phyloP scores from a whole-genome alignment of 2,888 invertebrate species.

The Choristoneura rosaceana region DNA sequence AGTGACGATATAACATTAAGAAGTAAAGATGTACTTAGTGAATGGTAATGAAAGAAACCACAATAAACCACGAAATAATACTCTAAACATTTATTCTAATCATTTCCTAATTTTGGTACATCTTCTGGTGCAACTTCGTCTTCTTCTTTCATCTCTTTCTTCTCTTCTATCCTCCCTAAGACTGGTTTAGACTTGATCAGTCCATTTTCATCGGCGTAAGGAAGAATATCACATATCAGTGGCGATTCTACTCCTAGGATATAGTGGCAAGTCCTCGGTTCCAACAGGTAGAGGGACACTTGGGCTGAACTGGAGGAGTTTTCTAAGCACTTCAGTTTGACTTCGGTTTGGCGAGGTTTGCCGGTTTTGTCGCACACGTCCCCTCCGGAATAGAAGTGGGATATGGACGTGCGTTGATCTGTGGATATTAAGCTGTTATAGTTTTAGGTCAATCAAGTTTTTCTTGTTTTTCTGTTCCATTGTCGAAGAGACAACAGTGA shows the following conservation, averaged over 20 bases:
- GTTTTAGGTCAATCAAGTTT: no score
- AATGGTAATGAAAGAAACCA: no score
- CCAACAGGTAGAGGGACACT: conserved; percentile 94
- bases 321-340: conserved; percentile 91
- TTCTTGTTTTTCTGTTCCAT: no score
- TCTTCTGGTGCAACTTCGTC: conserved; percentile 53
- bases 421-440: conserved; percentile 31
- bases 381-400: conserved; percentile 95
- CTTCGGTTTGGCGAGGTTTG: conserved; percentile 92
- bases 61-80: conserved; percentile 19
- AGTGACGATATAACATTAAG: no score
- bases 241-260: conserved; percentile 97
- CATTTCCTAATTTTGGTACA: conserved; percentile 62
- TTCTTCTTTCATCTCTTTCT: conserved; percentile 51
- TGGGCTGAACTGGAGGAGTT: conserved; percentile 90
- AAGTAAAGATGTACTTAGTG: no score
- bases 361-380: conserved; percentile 94
- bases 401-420: conserved; percentile 89
- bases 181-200: conserved; percentile 73
- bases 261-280: conserved; percentile 97
- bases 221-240: conserved; percentile 93
- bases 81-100: conserved; percentile 53
- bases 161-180: conserved; percentile 49
- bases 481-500: no score
- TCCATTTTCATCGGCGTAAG: conserved; percentile 93